Conservation (phyloP, 2,113 vertebrate species). For the Ammodramus savannarum region DNA sequence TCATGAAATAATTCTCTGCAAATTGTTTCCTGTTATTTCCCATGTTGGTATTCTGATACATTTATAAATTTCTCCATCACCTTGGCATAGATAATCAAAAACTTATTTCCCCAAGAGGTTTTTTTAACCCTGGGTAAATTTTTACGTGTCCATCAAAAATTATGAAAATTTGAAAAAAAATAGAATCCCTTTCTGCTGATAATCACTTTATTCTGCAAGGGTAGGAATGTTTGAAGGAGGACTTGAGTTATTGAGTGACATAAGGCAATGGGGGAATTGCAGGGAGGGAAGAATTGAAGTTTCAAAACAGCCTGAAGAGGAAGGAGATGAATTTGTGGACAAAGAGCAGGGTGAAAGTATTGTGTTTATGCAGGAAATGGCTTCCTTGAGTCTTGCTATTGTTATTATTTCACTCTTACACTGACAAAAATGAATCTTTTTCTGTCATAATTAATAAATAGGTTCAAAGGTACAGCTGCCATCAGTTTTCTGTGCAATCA, state of each 20-base stretch:
- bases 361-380: not conserved
- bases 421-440: not conserved
- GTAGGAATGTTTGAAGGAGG: not conserved
- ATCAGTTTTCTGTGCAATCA: not conserved
- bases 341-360: not conserved
- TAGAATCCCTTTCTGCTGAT: not conserved
- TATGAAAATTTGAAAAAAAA: not conserved
- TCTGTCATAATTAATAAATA: not conserved
- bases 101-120: not conserved
- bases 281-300: not conserved
- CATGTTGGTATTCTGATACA: not conserved
- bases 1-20: not conserved
- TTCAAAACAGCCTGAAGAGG: not conserved
- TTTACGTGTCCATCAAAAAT: not conserved
- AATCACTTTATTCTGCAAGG: not conserved
- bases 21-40: conserved; percentile 5
- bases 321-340: not conserved
- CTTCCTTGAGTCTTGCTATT: not conserved
- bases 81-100: not conserved
- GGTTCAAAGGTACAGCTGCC: not conserved
- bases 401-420: not conserved
- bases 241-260: not conserved
- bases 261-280: not conserved
- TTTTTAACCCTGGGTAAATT: not conserved
- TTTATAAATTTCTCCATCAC: not conserved